phyloP scores from a whole-genome alignment of 2,797 vertebrate genomes.

The Perdix hodgsoniae region DNA sequence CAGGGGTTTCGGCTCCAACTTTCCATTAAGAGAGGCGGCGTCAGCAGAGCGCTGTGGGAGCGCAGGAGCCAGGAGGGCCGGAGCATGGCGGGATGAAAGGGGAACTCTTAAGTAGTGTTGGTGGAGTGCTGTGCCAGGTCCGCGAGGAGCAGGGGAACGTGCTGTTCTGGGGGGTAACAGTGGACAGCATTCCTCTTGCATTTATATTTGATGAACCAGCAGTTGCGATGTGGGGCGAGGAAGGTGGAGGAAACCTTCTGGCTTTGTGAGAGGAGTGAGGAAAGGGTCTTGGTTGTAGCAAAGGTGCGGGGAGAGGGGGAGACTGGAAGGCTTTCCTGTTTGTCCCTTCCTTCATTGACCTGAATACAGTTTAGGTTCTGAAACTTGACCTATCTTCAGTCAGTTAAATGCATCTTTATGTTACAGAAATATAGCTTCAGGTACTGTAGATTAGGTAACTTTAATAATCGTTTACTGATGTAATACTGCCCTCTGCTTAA shows the following conservation, averaged over 20 bases:
- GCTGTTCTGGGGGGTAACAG: neutral
- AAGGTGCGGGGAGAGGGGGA: neutral
- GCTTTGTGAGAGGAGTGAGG: neutral
- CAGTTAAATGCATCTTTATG: neutral
- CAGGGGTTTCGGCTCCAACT: neutral
- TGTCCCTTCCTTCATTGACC: neutral
- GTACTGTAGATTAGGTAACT: neutral
- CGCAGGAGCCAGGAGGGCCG: slow-evolving; percentile 5
- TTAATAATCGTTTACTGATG: slow-evolving; percentile 51
- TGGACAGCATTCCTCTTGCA: neutral
- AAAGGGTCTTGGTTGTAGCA: neutral
- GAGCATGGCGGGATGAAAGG: neutral
- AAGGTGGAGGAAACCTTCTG: neutral
- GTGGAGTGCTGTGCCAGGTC: neutral
- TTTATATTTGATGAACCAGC: neutral
- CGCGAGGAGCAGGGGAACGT: neutral
- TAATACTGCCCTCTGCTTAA: slow-evolving; percentile 66
- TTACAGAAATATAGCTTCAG: neutral
- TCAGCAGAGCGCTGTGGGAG: neutral
- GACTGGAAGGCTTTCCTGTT: neutral
- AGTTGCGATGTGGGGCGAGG: neutral
- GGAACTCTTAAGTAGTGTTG: neutral
- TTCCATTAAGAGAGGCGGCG: neutral
- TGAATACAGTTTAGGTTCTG: neutral
- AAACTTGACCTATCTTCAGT: neutral